Evolutionary conservation across 2,797 vertebrate species (phyloP).

Genomic region (Melanotaenia parkinsoni): DNA sequence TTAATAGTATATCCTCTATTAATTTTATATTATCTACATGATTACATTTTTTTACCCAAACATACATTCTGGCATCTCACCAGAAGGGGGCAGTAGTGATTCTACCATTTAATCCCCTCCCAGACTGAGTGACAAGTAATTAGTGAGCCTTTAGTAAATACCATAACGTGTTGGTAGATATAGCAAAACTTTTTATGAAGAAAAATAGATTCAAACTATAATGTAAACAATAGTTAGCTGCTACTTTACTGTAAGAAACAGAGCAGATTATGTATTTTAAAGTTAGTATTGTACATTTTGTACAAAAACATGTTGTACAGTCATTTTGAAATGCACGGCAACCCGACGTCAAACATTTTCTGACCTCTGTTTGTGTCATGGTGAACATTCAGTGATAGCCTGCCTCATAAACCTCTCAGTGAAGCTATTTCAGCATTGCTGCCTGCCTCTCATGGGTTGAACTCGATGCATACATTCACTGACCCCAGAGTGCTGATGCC

Average conservation of each 20-base stretch:
- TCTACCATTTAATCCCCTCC: not conserved
- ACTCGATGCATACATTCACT: conserved; percentile 1
- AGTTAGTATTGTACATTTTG: not conserved
- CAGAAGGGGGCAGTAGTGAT: conserved; percentile 45
- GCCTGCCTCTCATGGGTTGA: conserved; percentile 29
- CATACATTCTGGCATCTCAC: conserved; percentile 6
- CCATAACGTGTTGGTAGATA: not conserved
- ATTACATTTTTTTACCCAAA: not conserved
- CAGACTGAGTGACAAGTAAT: not conserved
- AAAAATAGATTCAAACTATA: not conserved
- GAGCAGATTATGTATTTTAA: not conserved
- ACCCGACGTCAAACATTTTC: not conserved
- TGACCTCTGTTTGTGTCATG: not conserved
- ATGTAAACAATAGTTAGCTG: not conserved
- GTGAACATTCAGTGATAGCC: not conserved
- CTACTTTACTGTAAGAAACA: not conserved
- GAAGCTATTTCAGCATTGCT: conserved; percentile 13
- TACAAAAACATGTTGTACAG: not conserved
- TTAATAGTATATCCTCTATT: too few relatives aligned
- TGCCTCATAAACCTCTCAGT: not conserved
- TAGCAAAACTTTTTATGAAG: not conserved
- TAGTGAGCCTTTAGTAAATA: not conserved
- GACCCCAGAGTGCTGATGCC: conserved; percentile 24
- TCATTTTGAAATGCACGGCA: not conserved
- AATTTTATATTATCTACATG: not conserved